Percentiles rank a stretch among this genome's conserved stretches.
Conservation (phyloP, 2,113 vertebrate species). For the Eurystomus gularis region DNA sequence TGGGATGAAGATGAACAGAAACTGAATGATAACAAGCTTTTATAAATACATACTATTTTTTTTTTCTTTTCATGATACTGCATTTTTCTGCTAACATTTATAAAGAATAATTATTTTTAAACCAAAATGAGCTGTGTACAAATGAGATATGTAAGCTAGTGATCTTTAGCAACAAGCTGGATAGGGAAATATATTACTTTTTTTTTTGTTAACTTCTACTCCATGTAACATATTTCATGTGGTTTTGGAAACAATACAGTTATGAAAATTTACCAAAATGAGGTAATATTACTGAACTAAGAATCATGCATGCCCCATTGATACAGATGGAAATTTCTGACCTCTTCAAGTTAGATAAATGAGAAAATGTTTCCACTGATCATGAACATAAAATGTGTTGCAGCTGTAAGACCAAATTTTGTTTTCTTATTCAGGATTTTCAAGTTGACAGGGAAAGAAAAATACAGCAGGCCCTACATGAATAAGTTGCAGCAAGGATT, state of each 20-base stretch:
- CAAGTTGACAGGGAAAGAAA: background rate
- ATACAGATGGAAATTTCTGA: background rate
- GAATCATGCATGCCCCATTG: fast-evolving
- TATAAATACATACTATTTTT: background rate
- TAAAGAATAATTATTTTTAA: background rate
- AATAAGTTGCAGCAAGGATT: background rate
- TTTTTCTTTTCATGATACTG: background rate
- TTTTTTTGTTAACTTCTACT: background rate
- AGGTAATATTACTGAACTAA: background rate
- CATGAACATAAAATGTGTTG: background rate
- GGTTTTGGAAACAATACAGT: background rate
- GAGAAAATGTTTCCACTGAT: background rate
- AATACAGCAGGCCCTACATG: background rate
- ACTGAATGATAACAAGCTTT: background rate
- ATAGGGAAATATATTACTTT: background rate
- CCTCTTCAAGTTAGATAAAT: background rate
- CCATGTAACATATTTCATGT: background rate
- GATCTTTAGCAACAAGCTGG: background rate
- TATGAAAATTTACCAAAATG: background rate
- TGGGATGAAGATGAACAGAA: background rate
- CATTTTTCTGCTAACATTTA: background rate
- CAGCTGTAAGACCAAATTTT: background rate
- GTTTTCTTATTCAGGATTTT: background rate
- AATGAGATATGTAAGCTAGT: background rate
- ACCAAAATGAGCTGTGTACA: background rate